Conservation (phyloP, 2,888 invertebrate genomes). For the Pyralis farinalis region DNA sequence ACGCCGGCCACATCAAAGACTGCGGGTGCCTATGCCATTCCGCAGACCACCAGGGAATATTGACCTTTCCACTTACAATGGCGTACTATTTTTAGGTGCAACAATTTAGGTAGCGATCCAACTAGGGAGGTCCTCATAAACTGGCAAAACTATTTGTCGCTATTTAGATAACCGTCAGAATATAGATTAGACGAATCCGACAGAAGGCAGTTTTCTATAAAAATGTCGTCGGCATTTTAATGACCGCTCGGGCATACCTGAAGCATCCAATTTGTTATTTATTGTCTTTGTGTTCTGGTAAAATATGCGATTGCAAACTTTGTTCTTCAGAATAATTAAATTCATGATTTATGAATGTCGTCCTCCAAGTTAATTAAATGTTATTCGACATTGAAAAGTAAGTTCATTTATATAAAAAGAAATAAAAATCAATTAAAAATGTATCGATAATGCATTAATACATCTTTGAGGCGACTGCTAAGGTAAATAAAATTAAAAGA, state of each 20-base stretch:
- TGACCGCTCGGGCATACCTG: constrained; percentile 54
- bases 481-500: neutral
- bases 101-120: constrained; percentile 28
- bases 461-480: too few relatives aligned
- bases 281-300: constrained; percentile 56
- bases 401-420: constrained; percentile 7
- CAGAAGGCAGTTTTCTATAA: constrained; percentile 41
- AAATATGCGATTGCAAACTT: constrained; percentile 42
- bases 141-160: constrained; percentile 40
- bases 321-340: constrained; percentile 41
- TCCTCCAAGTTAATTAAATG: constrained; percentile 30
- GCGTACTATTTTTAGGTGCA: constrained; percentile 11
- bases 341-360: constrained; percentile 46
- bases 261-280: constrained; percentile 66
- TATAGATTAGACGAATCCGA: constrained; percentile 55
- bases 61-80: constrained; percentile 32
- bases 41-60: constrained; percentile 29
- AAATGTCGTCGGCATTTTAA: constrained; percentile 68
- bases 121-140: constrained; percentile 31
- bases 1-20: constrained; percentile 62
- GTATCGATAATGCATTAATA: constrained; percentile 2
- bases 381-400: constrained; percentile 11
- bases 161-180: constrained; percentile 45
- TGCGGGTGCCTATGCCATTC: constrained; percentile 23
- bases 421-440: neutral